These are phyloP conservation scores for cattle (Bos taurus) DNA, from an alignment of 2,113 vertebrate species.

Conservation along the genomic window DNA sequence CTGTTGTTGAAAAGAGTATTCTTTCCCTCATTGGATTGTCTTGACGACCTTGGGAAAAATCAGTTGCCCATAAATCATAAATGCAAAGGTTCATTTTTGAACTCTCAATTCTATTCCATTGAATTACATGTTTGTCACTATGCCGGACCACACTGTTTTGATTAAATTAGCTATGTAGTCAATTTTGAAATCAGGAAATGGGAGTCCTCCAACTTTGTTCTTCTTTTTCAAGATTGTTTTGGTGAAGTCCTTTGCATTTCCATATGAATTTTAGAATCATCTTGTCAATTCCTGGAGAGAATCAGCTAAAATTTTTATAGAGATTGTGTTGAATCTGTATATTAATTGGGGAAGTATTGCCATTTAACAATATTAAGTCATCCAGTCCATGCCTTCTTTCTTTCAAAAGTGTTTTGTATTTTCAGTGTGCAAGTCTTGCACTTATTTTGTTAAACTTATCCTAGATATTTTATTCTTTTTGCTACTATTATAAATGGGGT, in stretches of 20 bases:
- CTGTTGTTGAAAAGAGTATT: conserved; percentile 30
- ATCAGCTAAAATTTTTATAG: neutral
- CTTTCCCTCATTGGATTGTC: neutral
- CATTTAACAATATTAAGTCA: neutral
- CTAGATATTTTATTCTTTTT: neutral
- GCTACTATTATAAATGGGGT: neutral
- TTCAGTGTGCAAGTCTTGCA: neutral
- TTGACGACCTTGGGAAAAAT: conserved; percentile 22
- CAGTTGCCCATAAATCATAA: neutral
- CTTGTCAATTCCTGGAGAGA: neutral
- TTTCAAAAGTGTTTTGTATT: neutral
- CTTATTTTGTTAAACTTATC: neutral
- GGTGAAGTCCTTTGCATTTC: conserved; percentile 6
- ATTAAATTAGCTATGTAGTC: neutral
- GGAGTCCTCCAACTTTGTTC: neutral
- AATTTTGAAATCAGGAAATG: neutral
- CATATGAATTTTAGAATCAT: neutral
- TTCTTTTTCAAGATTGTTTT: conserved; percentile 14
- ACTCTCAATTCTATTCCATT: neutral
- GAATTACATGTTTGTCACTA: neutral
- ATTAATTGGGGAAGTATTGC: neutral
- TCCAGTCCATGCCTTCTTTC: neutral
- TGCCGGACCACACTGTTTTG: neutral
- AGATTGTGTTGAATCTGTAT: neutral
- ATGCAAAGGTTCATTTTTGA: neutral